Evolutionary conservation across 2,797 vertebrate genomes (phyloP).

Genomic region (Leptodactylus fallax): DNA sequence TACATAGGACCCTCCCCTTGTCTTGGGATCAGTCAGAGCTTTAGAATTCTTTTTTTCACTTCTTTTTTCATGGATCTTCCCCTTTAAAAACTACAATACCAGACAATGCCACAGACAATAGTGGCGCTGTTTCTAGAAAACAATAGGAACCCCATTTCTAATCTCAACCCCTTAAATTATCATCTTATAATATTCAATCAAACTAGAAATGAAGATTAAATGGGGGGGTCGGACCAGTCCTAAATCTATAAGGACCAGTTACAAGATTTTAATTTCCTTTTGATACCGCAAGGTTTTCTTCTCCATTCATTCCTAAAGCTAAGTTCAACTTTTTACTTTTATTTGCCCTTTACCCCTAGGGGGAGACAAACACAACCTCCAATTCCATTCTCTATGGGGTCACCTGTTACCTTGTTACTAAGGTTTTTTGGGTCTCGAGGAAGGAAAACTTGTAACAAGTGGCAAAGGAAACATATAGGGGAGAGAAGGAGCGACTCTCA

Average conservation of each 20-base stretch:
- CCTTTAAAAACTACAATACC: neutral
- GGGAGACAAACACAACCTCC: neutral
- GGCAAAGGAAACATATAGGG: neutral
- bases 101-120: neutral
- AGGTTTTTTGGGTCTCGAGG: neutral
- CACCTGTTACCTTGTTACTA: neutral
- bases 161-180: neutral
- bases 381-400: neutral
- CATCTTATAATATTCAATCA: neutral
- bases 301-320: neutral
- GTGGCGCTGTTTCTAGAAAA: neutral
- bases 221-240: neutral
- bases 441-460: neutral
- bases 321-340: neutral
- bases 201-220: neutral
- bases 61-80: too few relatives aligned
- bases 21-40: too few relatives aligned
- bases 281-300: too few relatives aligned
- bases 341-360: neutral
- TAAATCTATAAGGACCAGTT: too few relatives aligned
- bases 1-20: too few relatives aligned
- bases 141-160: too few relatives aligned
- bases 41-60: too few relatives aligned
- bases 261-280: too few relatives aligned
- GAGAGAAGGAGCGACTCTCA: neutral